These are phyloP conservation scores for Sardina pilchardus DNA, from an alignment of 2,113 vertebrate species.

Conservation along the genomic window DNA sequence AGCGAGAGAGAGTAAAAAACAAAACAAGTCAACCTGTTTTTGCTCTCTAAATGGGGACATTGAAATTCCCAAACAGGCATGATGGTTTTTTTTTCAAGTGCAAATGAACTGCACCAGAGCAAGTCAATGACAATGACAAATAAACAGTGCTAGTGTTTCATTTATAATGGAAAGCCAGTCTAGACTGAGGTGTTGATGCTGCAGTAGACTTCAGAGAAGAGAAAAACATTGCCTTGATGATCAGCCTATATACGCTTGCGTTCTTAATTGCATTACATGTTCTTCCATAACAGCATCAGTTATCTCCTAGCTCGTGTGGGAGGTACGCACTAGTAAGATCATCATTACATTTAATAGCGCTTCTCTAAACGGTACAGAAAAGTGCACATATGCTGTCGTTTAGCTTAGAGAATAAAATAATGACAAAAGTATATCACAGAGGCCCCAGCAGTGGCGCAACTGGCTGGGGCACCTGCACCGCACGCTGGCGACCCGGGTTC, in stretches of 20 bases:
- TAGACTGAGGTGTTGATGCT: neutral
- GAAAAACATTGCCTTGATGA: neutral
- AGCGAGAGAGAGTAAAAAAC: conserved; percentile 3
- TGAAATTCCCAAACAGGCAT: neutral
- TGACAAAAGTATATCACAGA: neutral
- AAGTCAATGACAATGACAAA: neutral
- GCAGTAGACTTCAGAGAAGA: neutral
- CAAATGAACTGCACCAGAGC: neutral
- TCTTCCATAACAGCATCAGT: neutral
- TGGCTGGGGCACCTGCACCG: no score
- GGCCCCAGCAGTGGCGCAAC: no score
- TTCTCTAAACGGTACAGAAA: no score
- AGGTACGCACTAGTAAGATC: no score
- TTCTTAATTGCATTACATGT: neutral
- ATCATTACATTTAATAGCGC: no score
- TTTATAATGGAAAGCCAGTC: neutral
- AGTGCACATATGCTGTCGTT: no score
- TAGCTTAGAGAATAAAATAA: no score
- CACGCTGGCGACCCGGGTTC: no score
- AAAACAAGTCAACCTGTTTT: neutral
- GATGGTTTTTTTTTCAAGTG: neutral
- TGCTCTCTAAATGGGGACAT: neutral
- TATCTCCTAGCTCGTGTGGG: neutral
- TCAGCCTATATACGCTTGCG: no score
- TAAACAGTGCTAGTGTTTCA: neutral